Conservation (phyloP, 2,113 vertebrate genomes). For the Urocynchramus pylzowi region DNA sequence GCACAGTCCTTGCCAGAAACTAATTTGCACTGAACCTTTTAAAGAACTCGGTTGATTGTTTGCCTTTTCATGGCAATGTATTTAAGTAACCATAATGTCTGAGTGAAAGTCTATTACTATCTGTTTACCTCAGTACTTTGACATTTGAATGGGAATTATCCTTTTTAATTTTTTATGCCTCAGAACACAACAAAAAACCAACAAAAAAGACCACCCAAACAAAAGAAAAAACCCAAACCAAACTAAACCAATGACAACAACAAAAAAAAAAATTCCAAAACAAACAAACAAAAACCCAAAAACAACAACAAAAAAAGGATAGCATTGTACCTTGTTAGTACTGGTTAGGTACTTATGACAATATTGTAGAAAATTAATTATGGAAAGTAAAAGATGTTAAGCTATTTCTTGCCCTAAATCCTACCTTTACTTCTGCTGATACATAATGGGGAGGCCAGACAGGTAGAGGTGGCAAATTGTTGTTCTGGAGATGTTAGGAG, state of each 20-base stretch:
- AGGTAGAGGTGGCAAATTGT: neutral
- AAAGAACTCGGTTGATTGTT: neutral
- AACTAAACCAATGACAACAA: neutral
- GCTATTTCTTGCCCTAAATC: neutral
- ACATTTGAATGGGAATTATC: neutral
- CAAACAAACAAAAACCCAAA: neutral
- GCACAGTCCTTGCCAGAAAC: neutral
- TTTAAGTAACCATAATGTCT: neutral
- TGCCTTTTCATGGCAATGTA: neutral
- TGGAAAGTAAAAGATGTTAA: neutral
- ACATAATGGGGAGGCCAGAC: rapidly evolving
- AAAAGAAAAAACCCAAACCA: neutral
- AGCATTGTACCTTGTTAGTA: neutral
- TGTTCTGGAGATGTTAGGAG: neutral
- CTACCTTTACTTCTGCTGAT: neutral
- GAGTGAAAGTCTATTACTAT: neutral
- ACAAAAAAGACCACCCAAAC: neutral
- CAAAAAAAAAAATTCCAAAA: neutral
- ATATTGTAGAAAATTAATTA: neutral
- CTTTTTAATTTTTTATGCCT: neutral
- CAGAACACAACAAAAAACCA: neutral
- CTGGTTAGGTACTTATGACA: neutral
- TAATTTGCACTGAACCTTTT: neutral
- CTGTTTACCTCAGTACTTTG: neutral
- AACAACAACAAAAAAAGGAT: neutral